Percentiles rank a stretch among this genome's conserved stretches.
These are phyloP conservation scores for Trissolcus basalis DNA, from an alignment of 1,140 invertebrate species.

Conservation along the genomic window DNA sequence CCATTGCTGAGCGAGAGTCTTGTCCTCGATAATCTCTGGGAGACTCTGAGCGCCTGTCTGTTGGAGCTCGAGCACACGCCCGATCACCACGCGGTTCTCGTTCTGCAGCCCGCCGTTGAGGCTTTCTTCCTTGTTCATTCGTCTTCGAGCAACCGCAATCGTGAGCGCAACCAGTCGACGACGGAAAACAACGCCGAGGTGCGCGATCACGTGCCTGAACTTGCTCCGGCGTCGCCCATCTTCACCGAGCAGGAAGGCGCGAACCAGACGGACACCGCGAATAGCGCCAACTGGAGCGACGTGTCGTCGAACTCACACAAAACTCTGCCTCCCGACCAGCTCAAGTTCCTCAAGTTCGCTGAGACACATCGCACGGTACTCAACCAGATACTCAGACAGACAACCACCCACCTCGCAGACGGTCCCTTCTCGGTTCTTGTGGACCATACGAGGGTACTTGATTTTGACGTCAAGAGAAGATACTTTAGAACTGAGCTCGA, in stretches of 20 bases:
- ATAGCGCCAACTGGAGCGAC: constrained; percentile 66
- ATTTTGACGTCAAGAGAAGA: constrained; percentile 94
- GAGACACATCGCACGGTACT: constrained; percentile 92
- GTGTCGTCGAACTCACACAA: constrained; percentile 62
- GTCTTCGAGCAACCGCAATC: constrained; percentile 76
- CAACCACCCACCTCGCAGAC: constrained; percentile 88
- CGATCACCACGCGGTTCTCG: constrained; percentile 95
- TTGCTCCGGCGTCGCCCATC: constrained; percentile 72
- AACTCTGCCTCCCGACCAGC: constrained; percentile 77
- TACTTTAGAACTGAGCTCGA: constrained; percentile 94
- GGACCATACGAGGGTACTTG: constrained; percentile 91
- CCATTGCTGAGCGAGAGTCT: constrained; percentile 85
- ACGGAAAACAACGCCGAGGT: constrained; percentile 54
- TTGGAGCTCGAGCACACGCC: constrained; percentile 89
- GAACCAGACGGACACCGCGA: constrained; percentile 57
- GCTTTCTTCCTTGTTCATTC: constrained; percentile 94
- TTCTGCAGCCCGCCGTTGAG: constrained; percentile 93
- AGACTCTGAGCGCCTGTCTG: constrained; percentile 88
- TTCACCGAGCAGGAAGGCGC: constrained; percentile 67
- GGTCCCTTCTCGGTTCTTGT: constrained; percentile 93
- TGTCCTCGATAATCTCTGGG: constrained; percentile 85
- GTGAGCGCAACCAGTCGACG: constrained; percentile 49
- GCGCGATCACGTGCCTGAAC: constrained; percentile 67
- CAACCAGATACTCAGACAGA: constrained; percentile 94
- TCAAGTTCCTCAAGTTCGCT: constrained; percentile 90